Evolutionary conservation across 2,888 invertebrate species (phyloP).

Genomic region (Tiphia femorata): DNA sequence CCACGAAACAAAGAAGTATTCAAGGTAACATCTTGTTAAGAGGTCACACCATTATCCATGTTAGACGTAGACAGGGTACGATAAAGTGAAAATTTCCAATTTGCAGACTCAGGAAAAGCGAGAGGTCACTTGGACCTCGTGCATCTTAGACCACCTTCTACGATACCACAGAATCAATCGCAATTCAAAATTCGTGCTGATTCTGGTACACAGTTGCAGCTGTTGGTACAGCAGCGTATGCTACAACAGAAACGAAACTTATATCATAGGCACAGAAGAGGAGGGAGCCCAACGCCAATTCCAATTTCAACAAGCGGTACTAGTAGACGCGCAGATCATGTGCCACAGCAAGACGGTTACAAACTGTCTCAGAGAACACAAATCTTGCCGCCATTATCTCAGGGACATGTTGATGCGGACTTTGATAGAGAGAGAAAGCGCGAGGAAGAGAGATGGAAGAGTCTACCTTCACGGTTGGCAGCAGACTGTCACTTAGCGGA

Average conservation of each 20-base stretch:
- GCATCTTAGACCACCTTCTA: conserved; percentile 58
- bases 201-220: conserved; percentile 77
- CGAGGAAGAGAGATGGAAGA: conserved; percentile 65
- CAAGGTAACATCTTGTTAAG: too few relatives aligned
- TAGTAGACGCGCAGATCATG: conserved; percentile 73
- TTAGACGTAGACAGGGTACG: too few relatives aligned
- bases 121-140: conserved; percentile 62
- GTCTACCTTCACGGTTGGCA: conserved; percentile 62
- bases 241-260: conserved; percentile 83
- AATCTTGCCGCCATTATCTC: conserved; percentile 81
- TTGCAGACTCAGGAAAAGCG: conserved; percentile 61
- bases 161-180: conserved; percentile 52
- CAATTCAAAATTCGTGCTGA: conserved; percentile 61
- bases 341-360: conserved; percentile 88
- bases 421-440: conserved; percentile 57
- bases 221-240: conserved; percentile 86
- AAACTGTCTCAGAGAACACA: conserved; percentile 89
- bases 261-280: conserved; percentile 58
- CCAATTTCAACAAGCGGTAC: conserved; percentile 37
- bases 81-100: too few relatives aligned
- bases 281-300: conserved; percentile 59
- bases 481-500: conserved; percentile 64
- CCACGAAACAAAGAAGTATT: conserved; percentile 62
- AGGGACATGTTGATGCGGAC: conserved; percentile 60
- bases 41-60: too few relatives aligned